These are phyloP conservation scores for Pinna nobilis DNA, from an alignment of 1,140 invertebrate species.

Conservation along the genomic window DNA sequence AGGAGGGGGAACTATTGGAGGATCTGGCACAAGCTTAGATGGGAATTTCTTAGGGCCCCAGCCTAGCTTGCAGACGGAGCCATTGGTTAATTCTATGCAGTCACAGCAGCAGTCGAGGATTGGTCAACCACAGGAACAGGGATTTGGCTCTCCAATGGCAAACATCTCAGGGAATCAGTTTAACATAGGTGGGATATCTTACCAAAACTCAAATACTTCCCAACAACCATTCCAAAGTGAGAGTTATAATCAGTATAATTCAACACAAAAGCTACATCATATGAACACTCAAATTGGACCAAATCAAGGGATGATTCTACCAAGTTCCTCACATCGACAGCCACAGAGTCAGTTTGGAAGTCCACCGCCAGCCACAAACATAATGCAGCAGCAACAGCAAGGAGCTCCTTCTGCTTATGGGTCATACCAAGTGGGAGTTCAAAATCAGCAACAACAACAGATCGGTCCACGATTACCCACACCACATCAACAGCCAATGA, in stretches of 20 bases:
- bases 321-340: slow-evolving; percentile 15
- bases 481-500: slow-evolving; percentile 43
- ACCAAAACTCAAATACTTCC: slow-evolving; percentile 15
- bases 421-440: slow-evolving; percentile 2
- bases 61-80: slow-evolving; percentile 16
- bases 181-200: slow-evolving; percentile 9
- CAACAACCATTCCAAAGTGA: slow-evolving; percentile 26
- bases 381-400: neutral
- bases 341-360: slow-evolving; percentile 12
- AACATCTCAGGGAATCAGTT: slow-evolving; percentile 34
- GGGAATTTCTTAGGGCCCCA: slow-evolving; percentile 15
- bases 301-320: slow-evolving; percentile 20
- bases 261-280: slow-evolving; percentile 24
- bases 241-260: slow-evolving; percentile 27
- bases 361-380: neutral
- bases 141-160: slow-evolving; percentile 26
- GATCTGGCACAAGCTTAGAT: slow-evolving; percentile 33
- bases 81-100: slow-evolving; percentile 12
- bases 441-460: slow-evolving; percentile 29
- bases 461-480: slow-evolving; percentile 47
- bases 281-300: slow-evolving; percentile 18
- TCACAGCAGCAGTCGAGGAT: slow-evolving; percentile 8
- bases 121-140: slow-evolving; percentile 19
- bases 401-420: neutral
- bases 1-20: slow-evolving; percentile 21